phyloP scores from a whole-genome alignment of 1,140 invertebrate genomes.

The Cheumatopsyche charites region DNA sequence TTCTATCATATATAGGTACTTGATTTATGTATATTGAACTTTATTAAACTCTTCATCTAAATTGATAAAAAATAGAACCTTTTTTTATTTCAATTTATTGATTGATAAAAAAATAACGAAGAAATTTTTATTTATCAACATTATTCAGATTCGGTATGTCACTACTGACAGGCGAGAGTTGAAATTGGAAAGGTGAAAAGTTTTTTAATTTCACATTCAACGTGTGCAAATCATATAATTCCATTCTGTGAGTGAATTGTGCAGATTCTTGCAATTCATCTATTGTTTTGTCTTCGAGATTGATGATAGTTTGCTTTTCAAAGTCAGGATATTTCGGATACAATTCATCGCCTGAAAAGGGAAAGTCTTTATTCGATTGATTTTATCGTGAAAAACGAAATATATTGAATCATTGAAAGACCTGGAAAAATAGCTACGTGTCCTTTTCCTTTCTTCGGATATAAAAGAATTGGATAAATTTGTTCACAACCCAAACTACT shows the following conservation, averaged over 20 bases:
- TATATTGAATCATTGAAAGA: not conserved
- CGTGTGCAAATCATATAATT: conserved; percentile 43
- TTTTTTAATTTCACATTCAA: conserved; percentile 45
- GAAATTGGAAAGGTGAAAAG: conserved; percentile 38
- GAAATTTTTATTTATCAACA: conserved; percentile 1
- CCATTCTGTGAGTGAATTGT: conserved; percentile 45
- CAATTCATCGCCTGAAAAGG: conserved; percentile 43
- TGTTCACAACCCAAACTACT: conserved; percentile 46
- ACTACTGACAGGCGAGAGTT: conserved; percentile 42
- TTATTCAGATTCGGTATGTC: conserved; percentile 36
- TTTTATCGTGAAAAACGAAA: no score
- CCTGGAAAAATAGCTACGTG: conserved; percentile 46
- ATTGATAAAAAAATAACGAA: no score
- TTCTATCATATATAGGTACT: no score
- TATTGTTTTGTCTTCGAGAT: conserved; percentile 39
- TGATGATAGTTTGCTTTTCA: conserved; percentile 35
- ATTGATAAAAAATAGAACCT: no score
- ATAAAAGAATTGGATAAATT: conserved; percentile 46
- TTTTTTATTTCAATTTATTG: no score
- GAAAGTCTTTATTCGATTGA: no score
- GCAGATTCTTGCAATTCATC: conserved; percentile 42
- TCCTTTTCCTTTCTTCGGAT: conserved; percentile 43
- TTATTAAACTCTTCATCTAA: no score
- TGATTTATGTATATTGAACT: no score
- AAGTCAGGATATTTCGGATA: conserved; percentile 43